Evolutionary conservation across 2,797 vertebrate species (phyloP).

Genomic region (Gymnoscopelus microlampas): DNA sequence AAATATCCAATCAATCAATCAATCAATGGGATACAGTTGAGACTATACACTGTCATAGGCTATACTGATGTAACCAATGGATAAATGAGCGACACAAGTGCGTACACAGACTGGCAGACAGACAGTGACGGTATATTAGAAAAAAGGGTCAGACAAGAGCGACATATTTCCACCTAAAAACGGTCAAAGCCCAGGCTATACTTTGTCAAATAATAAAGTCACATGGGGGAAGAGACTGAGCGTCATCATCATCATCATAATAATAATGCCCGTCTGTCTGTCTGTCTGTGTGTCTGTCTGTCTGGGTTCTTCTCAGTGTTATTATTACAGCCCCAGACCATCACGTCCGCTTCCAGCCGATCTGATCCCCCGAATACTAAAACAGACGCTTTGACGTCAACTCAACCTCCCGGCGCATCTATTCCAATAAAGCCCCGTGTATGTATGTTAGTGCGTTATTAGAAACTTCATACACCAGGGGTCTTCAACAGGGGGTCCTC

Average conservation of each 20-base stretch:
- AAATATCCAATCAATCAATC: too few relatives aligned
- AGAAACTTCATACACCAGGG: slow-evolving; percentile 73
- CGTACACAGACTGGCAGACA: slow-evolving; percentile 46
- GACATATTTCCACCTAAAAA: slow-evolving; percentile 28
- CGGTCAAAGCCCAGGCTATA: slow-evolving; percentile 28
- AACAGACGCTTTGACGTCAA: slow-evolving; percentile 74
- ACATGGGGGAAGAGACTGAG: slow-evolving; percentile 53
- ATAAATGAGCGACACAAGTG: slow-evolving; percentile 68
- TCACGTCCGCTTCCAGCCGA: slow-evolving; percentile 75
- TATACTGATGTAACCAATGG: background rate
- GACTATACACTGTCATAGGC: too few relatives aligned
- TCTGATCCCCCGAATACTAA: slow-evolving; percentile 79
- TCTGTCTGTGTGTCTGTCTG: slow-evolving; percentile 25
- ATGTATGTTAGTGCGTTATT: slow-evolving; percentile 33
- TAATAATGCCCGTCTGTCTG: too few relatives aligned
- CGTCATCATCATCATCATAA: slow-evolving; percentile 51
- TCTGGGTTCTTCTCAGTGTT: slow-evolving; percentile 51
- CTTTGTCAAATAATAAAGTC: slow-evolving; percentile 60
- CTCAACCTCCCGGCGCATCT: too few relatives aligned
- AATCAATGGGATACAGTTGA: too few relatives aligned
- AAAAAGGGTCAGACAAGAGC: slow-evolving; percentile 19
- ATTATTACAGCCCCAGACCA: slow-evolving; percentile 59
- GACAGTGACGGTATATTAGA: slow-evolving; percentile 39
- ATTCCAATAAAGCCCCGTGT: too few relatives aligned
- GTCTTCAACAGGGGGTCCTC: too few relatives aligned